phyloP scores from a whole-genome alignment of 2,113 vertebrate species.

The Nannospalax galili region DNA sequence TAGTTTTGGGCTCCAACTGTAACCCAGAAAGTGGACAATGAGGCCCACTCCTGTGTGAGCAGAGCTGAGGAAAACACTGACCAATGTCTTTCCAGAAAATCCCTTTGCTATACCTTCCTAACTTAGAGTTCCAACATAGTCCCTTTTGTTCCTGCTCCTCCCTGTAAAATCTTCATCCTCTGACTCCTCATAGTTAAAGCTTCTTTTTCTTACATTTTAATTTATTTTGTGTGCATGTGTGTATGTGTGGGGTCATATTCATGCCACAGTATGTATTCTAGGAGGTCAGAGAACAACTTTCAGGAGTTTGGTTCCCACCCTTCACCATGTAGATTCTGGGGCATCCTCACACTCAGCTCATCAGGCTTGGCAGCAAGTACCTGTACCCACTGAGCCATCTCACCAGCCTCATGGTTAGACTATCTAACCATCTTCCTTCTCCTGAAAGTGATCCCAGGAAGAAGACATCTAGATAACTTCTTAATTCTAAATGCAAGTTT shows the following conservation, averaged over 20 bases:
- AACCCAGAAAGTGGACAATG: background rate
- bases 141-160: background rate
- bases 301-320: background rate
- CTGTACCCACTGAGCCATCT: background rate
- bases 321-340: background rate
- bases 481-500: background rate
- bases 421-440: background rate
- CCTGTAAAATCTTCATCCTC: background rate
- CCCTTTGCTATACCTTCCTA: background rate
- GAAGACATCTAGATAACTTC: background rate
- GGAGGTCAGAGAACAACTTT: background rate
- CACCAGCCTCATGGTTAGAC: background rate
- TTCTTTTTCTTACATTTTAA: background rate
- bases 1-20: background rate
- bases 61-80: conserved; percentile 11
- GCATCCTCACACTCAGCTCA: background rate
- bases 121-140: background rate
- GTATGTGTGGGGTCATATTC: background rate
- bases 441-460: background rate
- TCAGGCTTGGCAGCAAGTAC: background rate
- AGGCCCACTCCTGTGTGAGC: background rate
- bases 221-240: background rate
- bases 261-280: background rate
- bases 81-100: background rate
- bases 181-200: background rate